Conservation (phyloP, 2,113 vertebrate species). For the Gobio gobio region DNA sequence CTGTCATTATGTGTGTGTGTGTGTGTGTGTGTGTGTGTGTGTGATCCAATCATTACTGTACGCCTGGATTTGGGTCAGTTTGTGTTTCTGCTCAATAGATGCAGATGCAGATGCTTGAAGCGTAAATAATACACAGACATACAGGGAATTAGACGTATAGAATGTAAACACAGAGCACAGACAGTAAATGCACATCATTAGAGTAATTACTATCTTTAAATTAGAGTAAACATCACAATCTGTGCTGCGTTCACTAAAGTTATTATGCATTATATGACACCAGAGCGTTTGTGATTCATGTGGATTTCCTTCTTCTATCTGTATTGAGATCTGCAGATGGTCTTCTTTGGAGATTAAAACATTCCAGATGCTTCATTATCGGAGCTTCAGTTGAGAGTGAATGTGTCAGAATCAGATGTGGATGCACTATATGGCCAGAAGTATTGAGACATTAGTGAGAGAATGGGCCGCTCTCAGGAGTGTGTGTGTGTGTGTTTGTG, state of each 20-base stretch:
- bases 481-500: too few relatives aligned
- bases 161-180: background rate
- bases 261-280: background rate
- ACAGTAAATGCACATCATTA: conserved; percentile 2
- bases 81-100: background rate
- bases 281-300: background rate
- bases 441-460: too few relatives aligned
- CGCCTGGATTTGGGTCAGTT: conserved; percentile 43
- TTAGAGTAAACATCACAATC: conserved; percentile 4
- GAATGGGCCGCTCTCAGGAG: too few relatives aligned
- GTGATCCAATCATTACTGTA: conserved; percentile 20
- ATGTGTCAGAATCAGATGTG: too few relatives aligned
- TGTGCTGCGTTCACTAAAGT: background rate
- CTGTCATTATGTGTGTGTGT: conserved; percentile 58
- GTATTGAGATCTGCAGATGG: background rate
- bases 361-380: background rate
- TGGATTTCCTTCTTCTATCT: background rate
- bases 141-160: background rate
- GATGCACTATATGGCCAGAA: too few relatives aligned
- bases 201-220: conserved; percentile 1
- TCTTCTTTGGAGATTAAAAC: background rate
- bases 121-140: background rate
- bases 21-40: conserved; percentile 41
- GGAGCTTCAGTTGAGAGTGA: background rate
- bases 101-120: background rate